Evolutionary conservation across 2,113 vertebrate genomes (phyloP), one percentile per base, ranked within the genome.

Genomic region (Urocolius indicus): DNA sequence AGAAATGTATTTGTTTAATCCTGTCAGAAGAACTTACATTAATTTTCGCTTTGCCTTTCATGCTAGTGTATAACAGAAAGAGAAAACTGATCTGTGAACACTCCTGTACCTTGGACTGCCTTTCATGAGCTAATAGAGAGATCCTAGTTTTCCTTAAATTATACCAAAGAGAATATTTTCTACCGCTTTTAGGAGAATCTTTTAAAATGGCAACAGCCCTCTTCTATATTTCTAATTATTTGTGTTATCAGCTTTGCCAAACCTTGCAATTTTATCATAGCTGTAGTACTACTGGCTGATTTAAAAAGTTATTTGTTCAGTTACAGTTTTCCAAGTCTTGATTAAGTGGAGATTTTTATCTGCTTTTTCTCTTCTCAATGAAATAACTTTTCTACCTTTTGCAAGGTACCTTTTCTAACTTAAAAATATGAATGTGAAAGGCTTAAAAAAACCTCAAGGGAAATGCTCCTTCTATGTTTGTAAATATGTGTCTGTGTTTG

Each of bases 11-110:
- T 89, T 81, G 46, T 93, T 90, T 91, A 89, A 94, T 63, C 19
- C 49, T 90, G 52, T 36, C 54, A 73, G 65, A 57, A 93, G 54
- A 84, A 87, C 22, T 48, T 78, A 71, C 63, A 69, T 80, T 80
- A 81, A 85, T 95, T 94, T 96, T 77, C 41, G 85, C 83, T 85
- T 96, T 88, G 48, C 66, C 24, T 94, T 88, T 54, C 16, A 63
- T 84, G 72, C 43, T 80, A 65, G 26, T 49, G 15, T 51, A 34
- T 55, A 84, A 84, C 36, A 57, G 59, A 80, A 84, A 78, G 57
- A 92, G 27, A n/a, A 83, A 48, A 54, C 43, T 65, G 51, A 58
- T 7, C 80, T 52, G 16, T 77, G 84, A 82, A 65, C 43, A 67
- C 20, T 34, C 29, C 59, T 82, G 43, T 84, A 86, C 5, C 11